Evolutionary conservation across 2,797 vertebrate species (phyloP).

Genomic region (Austrolebias charrua): DNA sequence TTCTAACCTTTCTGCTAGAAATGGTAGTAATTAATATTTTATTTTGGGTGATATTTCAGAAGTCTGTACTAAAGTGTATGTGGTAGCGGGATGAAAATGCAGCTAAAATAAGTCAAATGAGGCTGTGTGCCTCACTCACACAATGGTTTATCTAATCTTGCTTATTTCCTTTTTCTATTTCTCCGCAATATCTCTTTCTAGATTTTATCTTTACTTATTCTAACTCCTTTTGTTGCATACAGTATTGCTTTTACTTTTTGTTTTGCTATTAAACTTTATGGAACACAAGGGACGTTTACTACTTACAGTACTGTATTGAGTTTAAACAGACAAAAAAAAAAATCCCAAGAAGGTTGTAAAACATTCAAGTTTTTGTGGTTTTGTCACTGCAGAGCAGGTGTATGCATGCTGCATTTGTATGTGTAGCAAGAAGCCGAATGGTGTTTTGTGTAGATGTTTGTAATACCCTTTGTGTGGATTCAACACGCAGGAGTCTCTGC

Average conservation of each 20-base stretch:
- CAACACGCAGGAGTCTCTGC: slow-evolving; percentile 32
- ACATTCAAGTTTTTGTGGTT: neutral
- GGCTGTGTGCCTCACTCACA: slow-evolving; percentile 1
- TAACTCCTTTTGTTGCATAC: neutral
- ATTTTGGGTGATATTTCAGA: slow-evolving; percentile 47
- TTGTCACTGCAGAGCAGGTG: slow-evolving; percentile 4
- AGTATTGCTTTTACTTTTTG: neutral
- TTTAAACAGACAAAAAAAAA: neutral
- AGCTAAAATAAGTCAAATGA: slow-evolving; percentile 22
- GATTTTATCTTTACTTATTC: slow-evolving; percentile 8
- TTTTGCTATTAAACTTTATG: neutral
- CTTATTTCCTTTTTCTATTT: neutral
- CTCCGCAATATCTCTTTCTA: slow-evolving; percentile 1
- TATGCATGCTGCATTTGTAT: neutral
- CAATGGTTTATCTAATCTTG: no score
- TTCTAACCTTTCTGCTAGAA: slow-evolving; percentile 22
- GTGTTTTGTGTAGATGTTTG: slow-evolving; percentile 21
- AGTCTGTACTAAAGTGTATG: neutral
- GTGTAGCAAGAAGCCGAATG: slow-evolving; percentile 20
- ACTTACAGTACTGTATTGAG: no score
- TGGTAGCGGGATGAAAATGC: slow-evolving; percentile 26
- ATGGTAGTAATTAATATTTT: slow-evolving; percentile 29
- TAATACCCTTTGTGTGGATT: neutral
- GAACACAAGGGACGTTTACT: neutral
- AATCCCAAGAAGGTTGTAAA: neutral